Percentiles rank a stretch among this genome's conserved stretches.
phyloP scores from a whole-genome alignment of 2,113 vertebrate genomes.

The Entelurus aequoreus region DNA sequence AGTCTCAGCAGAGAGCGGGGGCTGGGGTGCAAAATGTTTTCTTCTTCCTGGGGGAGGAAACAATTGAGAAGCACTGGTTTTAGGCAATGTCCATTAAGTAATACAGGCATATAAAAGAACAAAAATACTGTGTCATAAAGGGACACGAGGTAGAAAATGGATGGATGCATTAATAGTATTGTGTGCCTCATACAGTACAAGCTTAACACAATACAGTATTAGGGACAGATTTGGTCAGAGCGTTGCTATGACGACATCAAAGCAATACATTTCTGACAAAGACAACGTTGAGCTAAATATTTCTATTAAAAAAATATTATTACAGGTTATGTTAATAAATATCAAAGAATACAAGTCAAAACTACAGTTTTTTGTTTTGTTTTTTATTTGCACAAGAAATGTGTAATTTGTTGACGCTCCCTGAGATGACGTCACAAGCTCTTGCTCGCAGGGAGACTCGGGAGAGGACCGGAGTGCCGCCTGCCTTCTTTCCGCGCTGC shows the following conservation, averaged over 20 bases:
- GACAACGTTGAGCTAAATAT: too few relatives aligned
- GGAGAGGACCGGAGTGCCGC: conserved; percentile 1
- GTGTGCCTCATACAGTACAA: background rate
- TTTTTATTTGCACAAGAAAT: background rate
- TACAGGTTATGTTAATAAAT: background rate
- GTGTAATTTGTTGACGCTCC: conserved; percentile 45
- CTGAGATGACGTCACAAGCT: conserved; percentile 41
- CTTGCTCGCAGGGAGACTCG: conserved; percentile 2
- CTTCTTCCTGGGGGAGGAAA: too few relatives aligned
- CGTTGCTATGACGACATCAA: background rate
- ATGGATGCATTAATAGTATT: background rate
- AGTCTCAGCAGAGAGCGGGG: too few relatives aligned
- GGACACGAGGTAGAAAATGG: too few relatives aligned
- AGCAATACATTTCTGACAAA: too few relatives aligned
- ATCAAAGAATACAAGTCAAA: background rate
- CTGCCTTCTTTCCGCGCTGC: conserved; percentile 24
- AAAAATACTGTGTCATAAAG: background rate
- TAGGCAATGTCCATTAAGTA: conserved; percentile 14
- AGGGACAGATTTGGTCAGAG: background rate
- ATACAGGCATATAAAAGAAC: background rate
- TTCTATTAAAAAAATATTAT: background rate
- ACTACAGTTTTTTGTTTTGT: background rate
- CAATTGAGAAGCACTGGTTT: too few relatives aligned
- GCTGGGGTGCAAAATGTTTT: too few relatives aligned
- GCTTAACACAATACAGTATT: background rate